Evolutionary conservation across 1,140 invertebrate species (phyloP).

Genomic region (Eriocheir sinensis): DNA sequence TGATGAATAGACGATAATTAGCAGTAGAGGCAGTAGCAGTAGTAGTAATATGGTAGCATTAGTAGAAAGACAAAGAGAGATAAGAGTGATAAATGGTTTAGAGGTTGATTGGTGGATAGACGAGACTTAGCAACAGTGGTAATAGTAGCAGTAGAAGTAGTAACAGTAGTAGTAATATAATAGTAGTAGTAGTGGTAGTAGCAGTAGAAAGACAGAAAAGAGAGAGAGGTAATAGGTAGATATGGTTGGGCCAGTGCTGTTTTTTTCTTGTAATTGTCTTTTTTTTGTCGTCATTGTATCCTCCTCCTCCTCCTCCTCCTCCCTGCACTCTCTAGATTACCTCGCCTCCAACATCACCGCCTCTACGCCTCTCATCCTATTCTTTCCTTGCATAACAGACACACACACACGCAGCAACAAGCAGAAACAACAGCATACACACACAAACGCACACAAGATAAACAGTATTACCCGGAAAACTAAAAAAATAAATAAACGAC

Average conservation of each 20-base stretch:
- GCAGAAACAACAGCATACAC: no score
- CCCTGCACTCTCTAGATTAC: neutral
- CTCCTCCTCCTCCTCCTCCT: neutral
- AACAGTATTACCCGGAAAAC: neutral
- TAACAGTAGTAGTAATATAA: no score
- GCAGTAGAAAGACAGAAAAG: slow-evolving; percentile 10
- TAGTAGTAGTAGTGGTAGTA: no score
- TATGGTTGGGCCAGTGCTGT: neutral
- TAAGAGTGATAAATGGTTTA: no score
- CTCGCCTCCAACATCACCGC: no score
- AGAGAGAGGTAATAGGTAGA: neutral
- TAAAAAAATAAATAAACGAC: neutral
- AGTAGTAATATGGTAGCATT: neutral
- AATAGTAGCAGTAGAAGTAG: no score
- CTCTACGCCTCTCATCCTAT: neutral
- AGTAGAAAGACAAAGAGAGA: neutral
- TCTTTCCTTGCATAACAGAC: no score
- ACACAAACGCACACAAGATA: no score
- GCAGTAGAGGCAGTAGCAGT: neutral
- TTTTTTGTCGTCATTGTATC: neutral
- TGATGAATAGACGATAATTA: neutral
- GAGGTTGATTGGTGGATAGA: no score
- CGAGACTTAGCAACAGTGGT: no score
- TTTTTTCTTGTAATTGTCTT: neutral
- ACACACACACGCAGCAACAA: no score